Evolutionary conservation across 2,888 invertebrate genomes (phyloP).

Genomic region (Eilema depressum): DNA sequence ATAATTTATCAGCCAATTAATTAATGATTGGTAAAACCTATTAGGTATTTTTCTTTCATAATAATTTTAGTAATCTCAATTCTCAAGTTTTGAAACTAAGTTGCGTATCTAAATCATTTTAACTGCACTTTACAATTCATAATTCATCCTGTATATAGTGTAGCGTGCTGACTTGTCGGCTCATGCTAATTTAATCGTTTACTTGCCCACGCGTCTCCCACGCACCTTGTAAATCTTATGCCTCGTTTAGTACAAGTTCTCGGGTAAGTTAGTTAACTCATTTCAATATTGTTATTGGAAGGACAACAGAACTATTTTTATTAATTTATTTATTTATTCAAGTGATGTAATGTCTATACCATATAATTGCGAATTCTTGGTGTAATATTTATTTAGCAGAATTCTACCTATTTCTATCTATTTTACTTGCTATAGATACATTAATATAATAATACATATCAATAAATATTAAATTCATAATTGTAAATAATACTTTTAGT

Average conservation of each 20-base stretch:
- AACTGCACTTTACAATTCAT: slow-evolving; percentile 28
- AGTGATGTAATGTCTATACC: neutral
- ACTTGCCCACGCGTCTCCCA: slow-evolving; percentile 61
- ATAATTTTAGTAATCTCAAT: no score
- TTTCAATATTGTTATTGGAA: neutral
- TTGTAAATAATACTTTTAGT: no score
- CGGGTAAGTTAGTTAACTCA: slow-evolving; percentile 7
- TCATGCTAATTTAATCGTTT: slow-evolving; percentile 52
- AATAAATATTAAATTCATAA: no score
- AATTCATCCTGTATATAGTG: slow-evolving; percentile 27
- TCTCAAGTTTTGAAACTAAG: no score
- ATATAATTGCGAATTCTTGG: no score
- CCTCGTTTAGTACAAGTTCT: slow-evolving; percentile 39
- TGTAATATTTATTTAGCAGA: no score
- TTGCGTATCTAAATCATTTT: neutral
- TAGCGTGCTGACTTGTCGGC: slow-evolving; percentile 44
- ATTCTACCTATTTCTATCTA: no score
- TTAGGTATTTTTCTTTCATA: no score
- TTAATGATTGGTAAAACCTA: no score
- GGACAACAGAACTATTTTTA: neutral
- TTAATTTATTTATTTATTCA: neutral
- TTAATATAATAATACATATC: no score
- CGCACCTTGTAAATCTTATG: slow-evolving; percentile 55
- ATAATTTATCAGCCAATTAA: no score
- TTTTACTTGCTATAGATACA: no score